Evolutionary conservation across 2,797 vertebrate species (phyloP), one percentile per base, ranked within the genome.

Genomic region (Gila robusta): DNA sequence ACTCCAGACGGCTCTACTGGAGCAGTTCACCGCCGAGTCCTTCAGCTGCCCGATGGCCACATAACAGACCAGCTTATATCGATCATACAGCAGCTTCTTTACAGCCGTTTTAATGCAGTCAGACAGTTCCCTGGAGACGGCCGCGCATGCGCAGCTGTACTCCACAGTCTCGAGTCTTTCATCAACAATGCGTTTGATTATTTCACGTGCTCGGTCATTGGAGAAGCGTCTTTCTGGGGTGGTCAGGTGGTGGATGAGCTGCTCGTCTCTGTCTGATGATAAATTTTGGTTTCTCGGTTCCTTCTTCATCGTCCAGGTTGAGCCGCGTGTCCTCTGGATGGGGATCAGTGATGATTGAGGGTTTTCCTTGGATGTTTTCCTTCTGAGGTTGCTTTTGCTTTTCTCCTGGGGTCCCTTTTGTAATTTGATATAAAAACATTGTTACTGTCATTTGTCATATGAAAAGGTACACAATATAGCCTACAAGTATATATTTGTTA

Each of bases 31-130:
- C 8, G 37, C 88, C 0, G 88, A 87, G 16, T 89, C 82, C 47
- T 84, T 82, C 49, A 89, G 82, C 72, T 89, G 90, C 1, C 90
- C 91, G 7, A 91, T 66, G 21, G 74, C 89, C 47, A 91, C 87
- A 49, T 83, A 92, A 49, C 90, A 92, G 5, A 92, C 82, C 19
- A 92, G 85, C 77, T 93, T 92, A 83, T 93, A 92, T 62, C 91
- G 81, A 44, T 89, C 88, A 56, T 80, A 89, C 11, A 82, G 49
- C 9, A 91, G 78, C 6, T 64, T 86, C 64, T 88, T 91, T 0
- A 87, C 88, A 21, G 88, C 89, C 47, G 69, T 41, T 85, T 88
- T 92, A 19, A 93, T 87, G 17, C 83, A 11, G 70, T 91, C 90
- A 0, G 90, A 90, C 56, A 93, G 86, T 32, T 91, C 87, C 66